Evolutionary conservation across 2,797 vertebrate species (phyloP), one percentile per base, ranked within the genome.

Genomic region (Heliangelus exortis): DNA sequence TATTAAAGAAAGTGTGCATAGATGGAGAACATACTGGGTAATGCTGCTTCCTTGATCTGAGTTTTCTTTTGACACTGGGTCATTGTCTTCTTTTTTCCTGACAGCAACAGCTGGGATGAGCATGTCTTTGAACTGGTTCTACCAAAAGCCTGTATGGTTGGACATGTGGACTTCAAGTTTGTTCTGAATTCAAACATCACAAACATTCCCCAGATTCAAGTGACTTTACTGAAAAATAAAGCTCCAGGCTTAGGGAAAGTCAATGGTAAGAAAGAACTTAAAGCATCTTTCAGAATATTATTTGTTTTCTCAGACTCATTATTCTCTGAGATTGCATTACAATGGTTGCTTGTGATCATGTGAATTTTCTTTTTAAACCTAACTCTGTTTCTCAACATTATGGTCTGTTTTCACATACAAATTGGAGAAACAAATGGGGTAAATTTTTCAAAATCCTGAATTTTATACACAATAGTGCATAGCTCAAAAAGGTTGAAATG

Each of bases 81-180:
- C 34, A 28, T 83, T 93, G 69, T 78, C 4, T 0, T 84, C 29
- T 71, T 77, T 87, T 95, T 87, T 54, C 26, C 86, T 96, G 65
- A 96, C 96, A 98, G 99, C 96, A 99, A 99, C 96, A 99, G 99
- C 97, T 99, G 99, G 99, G 99, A 99, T 61, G 99, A 99, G 92
- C 99, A 99, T 91, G 99, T 99, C 59, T 99, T 99, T 97, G 99
- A 99, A 96, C 96, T 99, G 93, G 99, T 99, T 94, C 98, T 99
- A 34, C 99, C 99, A n/a, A 99, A 99, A 97, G 99, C 99, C 90
- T 99, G 99, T 97, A 99, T 99, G 99, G 99, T 99, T 94, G 99
- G 99, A 94, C 99, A 99, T 6, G 99, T 99, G 96, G 99, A 99
- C 98, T 99, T 99, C 98, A 99, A 99, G 97, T 99, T 99, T 91